Conservation (phyloP, 2,888 invertebrate species). For the Ephialtes manifestator region DNA sequence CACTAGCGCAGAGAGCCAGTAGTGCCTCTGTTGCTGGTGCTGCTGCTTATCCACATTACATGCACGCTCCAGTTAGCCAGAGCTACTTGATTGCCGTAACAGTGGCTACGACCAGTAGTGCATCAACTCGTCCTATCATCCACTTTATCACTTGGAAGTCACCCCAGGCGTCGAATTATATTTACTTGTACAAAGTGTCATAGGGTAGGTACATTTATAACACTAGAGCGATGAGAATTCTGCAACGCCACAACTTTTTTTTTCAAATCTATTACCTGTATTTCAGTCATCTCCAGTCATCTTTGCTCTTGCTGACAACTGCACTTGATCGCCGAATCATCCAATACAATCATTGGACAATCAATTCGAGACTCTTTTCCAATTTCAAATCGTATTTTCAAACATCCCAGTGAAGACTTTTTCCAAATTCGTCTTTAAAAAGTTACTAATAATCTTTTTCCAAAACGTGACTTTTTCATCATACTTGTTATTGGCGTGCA, state of each 20-base stretch:
- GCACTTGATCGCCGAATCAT: no score
- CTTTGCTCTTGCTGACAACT: no score
- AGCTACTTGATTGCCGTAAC: slow-evolving; percentile 14
- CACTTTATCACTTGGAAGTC: slow-evolving; percentile 13
- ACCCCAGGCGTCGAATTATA: slow-evolving; percentile 8
- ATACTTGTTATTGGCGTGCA: background rate
- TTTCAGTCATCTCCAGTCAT: no score
- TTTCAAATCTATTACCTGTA: background rate
- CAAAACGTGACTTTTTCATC: background rate
- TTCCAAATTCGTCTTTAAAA: no score
- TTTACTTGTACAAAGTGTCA: background rate
- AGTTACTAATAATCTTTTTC: no score
- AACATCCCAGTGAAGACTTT: no score
- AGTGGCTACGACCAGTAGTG: slow-evolving; percentile 1
- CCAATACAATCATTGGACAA: no score
- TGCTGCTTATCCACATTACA: slow-evolving; percentile 35
- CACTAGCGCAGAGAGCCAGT: slow-evolving; percentile 1
- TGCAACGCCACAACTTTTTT: no score
- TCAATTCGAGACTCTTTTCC: no score
- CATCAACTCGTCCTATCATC: slow-evolving; percentile 14
- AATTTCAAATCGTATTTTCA: no score
- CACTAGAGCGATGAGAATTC: no score
- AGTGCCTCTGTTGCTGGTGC: slow-evolving; percentile 2
- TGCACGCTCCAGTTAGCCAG: slow-evolving; percentile 4
- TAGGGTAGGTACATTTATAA: background rate